Evolutionary conservation across 2,888 invertebrate genomes (phyloP).

Genomic region (Aleiodes alternator): DNA sequence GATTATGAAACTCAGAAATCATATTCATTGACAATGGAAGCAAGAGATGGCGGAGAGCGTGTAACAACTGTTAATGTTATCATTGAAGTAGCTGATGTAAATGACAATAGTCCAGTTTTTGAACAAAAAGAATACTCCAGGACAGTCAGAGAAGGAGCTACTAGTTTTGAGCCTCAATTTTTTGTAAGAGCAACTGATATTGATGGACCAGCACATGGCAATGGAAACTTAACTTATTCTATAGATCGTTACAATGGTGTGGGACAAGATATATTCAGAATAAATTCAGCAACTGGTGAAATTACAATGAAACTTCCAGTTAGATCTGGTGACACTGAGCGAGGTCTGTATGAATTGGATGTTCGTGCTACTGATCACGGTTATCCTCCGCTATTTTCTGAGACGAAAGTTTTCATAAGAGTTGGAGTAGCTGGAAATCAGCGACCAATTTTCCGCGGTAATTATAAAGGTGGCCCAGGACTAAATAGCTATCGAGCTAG

Average conservation of each 20-base stretch:
- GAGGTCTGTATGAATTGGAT: constrained; percentile 84
- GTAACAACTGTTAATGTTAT: constrained; percentile 83
- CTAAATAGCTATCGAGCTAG: constrained; percentile 84
- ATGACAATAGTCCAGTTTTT: constrained; percentile 86
- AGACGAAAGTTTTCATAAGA: constrained; percentile 82
- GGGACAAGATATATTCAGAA: constrained; percentile 77
- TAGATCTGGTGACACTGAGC: constrained; percentile 84
- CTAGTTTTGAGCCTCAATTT: constrained; percentile 87
- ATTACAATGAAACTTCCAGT: constrained; percentile 81
- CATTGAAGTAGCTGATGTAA: constrained; percentile 84
- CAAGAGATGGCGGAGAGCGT: constrained; percentile 87
- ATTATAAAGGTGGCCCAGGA: constrained; percentile 80
- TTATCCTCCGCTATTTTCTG: constrained; percentile 81
- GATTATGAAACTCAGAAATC: constrained; percentile 89
- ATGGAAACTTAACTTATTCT: constrained; percentile 81
- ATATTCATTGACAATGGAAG: constrained; percentile 87
- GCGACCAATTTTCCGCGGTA: constrained; percentile 86
- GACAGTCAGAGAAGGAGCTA: constrained; percentile 86
- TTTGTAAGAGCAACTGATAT: constrained; percentile 86
- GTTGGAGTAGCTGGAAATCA: constrained; percentile 89
- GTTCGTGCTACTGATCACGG: constrained; percentile 85
- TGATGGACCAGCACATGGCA: constrained; percentile 85
- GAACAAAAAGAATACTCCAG: constrained; percentile 83
- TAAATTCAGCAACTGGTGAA: constrained; percentile 84
- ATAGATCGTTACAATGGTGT: constrained; percentile 84